Conservation (phyloP, 2,113 vertebrate species). For the Etia nguti region DNA sequence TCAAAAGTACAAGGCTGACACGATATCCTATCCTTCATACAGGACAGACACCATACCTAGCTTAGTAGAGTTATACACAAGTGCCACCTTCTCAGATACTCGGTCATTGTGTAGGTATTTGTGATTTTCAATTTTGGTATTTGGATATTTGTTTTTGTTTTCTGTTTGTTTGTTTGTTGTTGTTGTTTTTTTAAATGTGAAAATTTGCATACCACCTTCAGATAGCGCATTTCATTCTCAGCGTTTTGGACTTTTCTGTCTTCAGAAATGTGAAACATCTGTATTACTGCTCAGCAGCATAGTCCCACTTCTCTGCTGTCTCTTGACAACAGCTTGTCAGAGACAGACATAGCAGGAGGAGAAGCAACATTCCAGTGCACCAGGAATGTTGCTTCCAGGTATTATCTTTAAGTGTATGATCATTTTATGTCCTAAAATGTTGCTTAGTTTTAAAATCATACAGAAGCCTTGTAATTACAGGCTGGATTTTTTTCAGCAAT, state of each 20-base stretch:
- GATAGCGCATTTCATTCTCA: background rate
- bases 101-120: background rate
- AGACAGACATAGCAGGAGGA: background rate
- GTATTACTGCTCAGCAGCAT: background rate
- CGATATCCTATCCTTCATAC: background rate
- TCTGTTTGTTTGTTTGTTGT: background rate
- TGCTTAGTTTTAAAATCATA: background rate
- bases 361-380: background rate
- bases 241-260: background rate
- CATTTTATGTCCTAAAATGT: background rate
- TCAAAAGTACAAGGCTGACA: background rate
- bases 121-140: background rate
- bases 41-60: too few relatives aligned
- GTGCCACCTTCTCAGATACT: background rate
- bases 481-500: background rate
- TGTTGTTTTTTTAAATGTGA: background rate
- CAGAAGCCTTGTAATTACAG: background rate
- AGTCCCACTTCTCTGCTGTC: background rate
- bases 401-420: background rate
- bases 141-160: background rate
- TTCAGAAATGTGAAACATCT: background rate
- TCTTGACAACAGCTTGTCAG: background rate
- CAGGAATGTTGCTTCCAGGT: too few relatives aligned
- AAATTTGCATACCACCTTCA: background rate
- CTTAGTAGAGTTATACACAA: background rate